phyloP scores from a whole-genome alignment of 2,888 invertebrate species.

The Camptogramma bilineatum region DNA sequence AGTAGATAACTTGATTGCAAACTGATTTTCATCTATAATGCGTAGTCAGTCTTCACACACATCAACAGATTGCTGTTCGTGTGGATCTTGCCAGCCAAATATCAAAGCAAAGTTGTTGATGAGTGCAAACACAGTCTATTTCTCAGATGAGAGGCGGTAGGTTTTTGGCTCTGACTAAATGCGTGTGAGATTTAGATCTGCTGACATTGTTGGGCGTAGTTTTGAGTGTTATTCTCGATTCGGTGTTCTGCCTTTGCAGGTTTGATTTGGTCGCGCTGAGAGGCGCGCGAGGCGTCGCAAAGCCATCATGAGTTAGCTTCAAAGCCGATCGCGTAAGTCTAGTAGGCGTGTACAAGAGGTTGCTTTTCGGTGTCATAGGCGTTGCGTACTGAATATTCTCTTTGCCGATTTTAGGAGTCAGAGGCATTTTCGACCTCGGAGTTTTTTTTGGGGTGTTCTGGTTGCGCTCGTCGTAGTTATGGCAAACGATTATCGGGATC shows the following conservation, averaged over 20 bases:
- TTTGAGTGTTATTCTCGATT: constrained; percentile 55
- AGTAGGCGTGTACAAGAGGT: constrained; percentile 67
- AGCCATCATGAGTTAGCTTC: constrained; percentile 70
- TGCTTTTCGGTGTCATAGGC: constrained; percentile 64
- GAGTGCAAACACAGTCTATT: constrained; percentile 24
- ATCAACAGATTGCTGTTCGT: constrained; percentile 28
- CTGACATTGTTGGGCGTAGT: constrained; percentile 67
- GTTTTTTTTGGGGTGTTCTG: constrained; percentile 66
- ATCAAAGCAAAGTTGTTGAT: constrained; percentile 13
- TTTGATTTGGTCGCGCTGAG: constrained; percentile 70
- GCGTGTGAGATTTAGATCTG: constrained; percentile 74
- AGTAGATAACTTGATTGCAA: constrained; percentile 38
- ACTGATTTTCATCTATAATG: constrained; percentile 35
- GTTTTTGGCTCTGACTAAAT: constrained; percentile 69
- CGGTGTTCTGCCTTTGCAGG: constrained; percentile 67
- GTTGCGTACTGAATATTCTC: constrained; percentile 69
- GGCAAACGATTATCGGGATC: constrained; percentile 51
- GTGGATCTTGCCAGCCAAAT: constrained; percentile 16
- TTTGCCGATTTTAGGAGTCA: constrained; percentile 74
- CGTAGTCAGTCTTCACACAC: constrained; percentile 27
- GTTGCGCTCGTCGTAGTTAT: constrained; percentile 49
- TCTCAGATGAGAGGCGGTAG: constrained; percentile 71
- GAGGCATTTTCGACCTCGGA: constrained; percentile 54
- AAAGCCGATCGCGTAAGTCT: constrained; percentile 72
- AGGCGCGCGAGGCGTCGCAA: constrained; percentile 75